Conservation (phyloP, 1,140 invertebrate species). For the Aphelinus atriplicis region DNA sequence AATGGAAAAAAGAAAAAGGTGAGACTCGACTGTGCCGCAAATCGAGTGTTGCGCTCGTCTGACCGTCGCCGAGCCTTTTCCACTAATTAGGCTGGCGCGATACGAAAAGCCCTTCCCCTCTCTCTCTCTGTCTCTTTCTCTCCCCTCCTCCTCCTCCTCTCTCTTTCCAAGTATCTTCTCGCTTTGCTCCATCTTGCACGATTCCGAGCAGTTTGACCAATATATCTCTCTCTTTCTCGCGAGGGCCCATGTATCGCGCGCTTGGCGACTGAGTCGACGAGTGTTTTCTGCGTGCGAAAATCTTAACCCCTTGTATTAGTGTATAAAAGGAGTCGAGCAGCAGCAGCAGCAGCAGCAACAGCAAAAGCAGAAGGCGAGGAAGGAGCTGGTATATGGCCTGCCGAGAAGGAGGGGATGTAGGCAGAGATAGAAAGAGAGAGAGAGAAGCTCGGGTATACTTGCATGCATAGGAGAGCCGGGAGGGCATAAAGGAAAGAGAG, state of each 20-base stretch:
- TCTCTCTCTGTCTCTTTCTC: not conserved
- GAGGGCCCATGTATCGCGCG: too few relatives aligned
- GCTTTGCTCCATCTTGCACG: too few relatives aligned
- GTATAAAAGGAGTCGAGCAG: not conserved
- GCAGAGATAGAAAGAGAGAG: slow-evolving; percentile 17
- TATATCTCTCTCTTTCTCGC: too few relatives aligned
- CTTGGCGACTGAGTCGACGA: not conserved
- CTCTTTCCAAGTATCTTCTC: too few relatives aligned
- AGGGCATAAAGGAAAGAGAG: not conserved
- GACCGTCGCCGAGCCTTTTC: slow-evolving; percentile 14
- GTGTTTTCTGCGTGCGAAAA: slow-evolving; percentile 36
- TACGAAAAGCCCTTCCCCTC: slow-evolving; percentile 18
- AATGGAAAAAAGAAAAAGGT: too few relatives aligned
- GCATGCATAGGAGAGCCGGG: not conserved
- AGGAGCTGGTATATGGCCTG: not conserved
- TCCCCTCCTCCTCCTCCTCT: too few relatives aligned
- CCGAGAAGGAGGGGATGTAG: too few relatives aligned
- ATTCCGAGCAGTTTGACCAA: too few relatives aligned
- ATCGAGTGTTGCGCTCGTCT: slow-evolving; percentile 7
- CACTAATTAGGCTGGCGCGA: slow-evolving; percentile 16
- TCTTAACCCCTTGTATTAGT: slow-evolving; percentile 33
- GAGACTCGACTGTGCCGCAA: not conserved
- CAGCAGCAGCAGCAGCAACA: too few relatives aligned
- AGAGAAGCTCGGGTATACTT: not conserved
- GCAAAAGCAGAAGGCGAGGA: not conserved